Evolutionary conservation across 2,113 vertebrate species (phyloP).

Genomic region (Procapra przewalskii): DNA sequence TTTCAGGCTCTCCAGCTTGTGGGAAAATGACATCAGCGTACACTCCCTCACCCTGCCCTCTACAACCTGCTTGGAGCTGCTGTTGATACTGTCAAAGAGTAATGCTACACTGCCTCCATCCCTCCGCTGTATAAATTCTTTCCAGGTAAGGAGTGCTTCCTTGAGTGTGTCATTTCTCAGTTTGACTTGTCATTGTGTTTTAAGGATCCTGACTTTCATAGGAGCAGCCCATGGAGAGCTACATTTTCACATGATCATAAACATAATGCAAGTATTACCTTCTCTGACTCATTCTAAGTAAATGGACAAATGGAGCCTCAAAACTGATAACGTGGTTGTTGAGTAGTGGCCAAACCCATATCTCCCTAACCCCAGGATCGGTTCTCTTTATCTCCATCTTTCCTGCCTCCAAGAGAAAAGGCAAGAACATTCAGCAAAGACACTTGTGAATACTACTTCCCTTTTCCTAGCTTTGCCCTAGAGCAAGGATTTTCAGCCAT

Average conservation of each 20-base stretch:
- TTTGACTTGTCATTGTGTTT: neutral
- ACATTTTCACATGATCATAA: neutral
- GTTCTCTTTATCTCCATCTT: neutral
- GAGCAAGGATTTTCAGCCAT: neutral
- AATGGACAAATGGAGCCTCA: neutral
- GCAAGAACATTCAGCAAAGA: neutral
- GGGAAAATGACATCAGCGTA: slow-evolving; percentile 91
- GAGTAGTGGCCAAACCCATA: neutral
- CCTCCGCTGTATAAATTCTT: slow-evolving; percentile 89
- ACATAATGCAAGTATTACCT: neutral
- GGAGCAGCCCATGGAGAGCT: neutral
- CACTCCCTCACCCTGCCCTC: slow-evolving; percentile 88
- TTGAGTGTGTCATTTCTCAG: neutral
- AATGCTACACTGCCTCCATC: slow-evolving; percentile 86
- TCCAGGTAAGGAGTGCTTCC: slow-evolving; percentile 84
- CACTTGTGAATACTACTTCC: neutral
- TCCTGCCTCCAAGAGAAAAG: neutral
- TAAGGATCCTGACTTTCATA: neutral
- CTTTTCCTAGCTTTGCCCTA: neutral
- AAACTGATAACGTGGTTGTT: neutral
- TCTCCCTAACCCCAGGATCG: neutral
- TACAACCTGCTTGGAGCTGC: slow-evolving; percentile 90
- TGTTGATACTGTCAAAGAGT: slow-evolving; percentile 84
- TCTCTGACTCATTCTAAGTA: neutral
- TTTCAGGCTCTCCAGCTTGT: slow-evolving; percentile 84